phyloP scores from a whole-genome alignment of 2,113 vertebrate genomes.

The Bufo gargarizans region DNA sequence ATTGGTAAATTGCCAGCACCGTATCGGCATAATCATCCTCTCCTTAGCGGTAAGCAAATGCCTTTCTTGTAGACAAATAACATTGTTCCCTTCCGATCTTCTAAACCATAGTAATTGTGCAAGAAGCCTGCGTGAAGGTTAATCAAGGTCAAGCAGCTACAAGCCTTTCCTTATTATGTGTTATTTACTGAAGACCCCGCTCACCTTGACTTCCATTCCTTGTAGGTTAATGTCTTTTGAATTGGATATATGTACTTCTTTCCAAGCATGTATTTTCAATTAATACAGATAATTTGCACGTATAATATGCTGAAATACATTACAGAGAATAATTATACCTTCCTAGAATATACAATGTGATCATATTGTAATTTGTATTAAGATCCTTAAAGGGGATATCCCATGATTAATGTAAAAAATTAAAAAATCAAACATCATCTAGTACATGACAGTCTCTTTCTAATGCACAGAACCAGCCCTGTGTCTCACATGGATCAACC shows the following conservation, averaged over 20 bases:
- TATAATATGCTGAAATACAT: not conserved
- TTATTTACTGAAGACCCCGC: constrained; percentile 28
- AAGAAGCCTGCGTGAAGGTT: constrained; percentile 45
- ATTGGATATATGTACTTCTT: constrained; percentile 18
- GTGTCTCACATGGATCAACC: too few species aligned
- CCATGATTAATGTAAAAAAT: too few species aligned
- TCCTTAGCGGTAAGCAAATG: constrained; percentile 89
- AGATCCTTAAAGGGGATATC: not conserved
- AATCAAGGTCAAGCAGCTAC: constrained; percentile 29
- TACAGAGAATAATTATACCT: not conserved
- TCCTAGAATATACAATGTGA: not conserved
- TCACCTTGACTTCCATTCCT: not conserved
- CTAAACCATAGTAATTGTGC: not conserved
- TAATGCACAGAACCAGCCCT: too few species aligned
- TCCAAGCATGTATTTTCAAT: constrained; percentile 43
- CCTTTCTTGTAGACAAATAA: constrained; percentile 42
- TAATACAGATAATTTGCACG: constrained; percentile 12
- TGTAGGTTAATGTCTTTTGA: constrained; percentile 14
- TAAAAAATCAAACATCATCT: too few species aligned
- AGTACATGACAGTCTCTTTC: too few species aligned
- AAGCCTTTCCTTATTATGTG: constrained; percentile 10
- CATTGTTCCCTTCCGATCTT: not conserved
- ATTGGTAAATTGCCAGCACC: constrained; percentile 85
- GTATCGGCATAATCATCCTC: constrained; percentile 87
- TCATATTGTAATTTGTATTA: not conserved